Conservation (phyloP, 1,140 invertebrate genomes). For the Octopus bimaculoides region DNA sequence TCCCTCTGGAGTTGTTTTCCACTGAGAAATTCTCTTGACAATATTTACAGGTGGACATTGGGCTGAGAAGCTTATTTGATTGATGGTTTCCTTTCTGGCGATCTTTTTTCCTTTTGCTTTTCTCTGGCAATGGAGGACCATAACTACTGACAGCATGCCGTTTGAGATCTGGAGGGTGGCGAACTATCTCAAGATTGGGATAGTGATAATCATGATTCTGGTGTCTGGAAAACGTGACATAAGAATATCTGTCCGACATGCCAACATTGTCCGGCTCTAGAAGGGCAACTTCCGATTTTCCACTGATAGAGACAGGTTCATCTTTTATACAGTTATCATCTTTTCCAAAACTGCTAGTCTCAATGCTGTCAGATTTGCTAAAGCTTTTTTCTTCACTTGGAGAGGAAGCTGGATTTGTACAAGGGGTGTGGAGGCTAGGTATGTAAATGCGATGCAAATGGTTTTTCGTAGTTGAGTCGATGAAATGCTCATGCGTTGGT, state of each 20-base stretch:
- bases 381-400: conserved; percentile 44
- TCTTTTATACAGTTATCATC: conserved; percentile 51
- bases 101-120: conserved; percentile 34
- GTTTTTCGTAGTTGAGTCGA: conserved; percentile 12
- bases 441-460: conserved; percentile 51
- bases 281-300: conserved; percentile 44
- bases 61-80: conserved; percentile 26
- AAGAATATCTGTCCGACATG: conserved; percentile 65
- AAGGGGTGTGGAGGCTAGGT: conserved; percentile 53
- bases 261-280: conserved; percentile 29
- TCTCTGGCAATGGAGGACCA: conserved; percentile 44
- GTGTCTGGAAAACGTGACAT: conserved; percentile 75
- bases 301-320: conserved; percentile 39
- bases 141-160: conserved; percentile 2
- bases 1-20: conserved; percentile 77
- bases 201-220: conserved; percentile 52
- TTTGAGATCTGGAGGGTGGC: conserved; percentile 30
- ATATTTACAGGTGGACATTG: conserved; percentile 55
- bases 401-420: conserved; percentile 28
- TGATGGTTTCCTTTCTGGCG: conserved; percentile 9
- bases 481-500: conserved; percentile 35
- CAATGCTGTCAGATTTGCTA: conserved; percentile 45
- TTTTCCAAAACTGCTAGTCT: conserved; percentile 36
- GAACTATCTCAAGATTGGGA: conserved; percentile 46
- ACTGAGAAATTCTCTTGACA: conserved; percentile 62